Evolutionary conservation across 2,797 vertebrate species (phyloP), one percentile per base, ranked within the genome.

Genomic region (Smutsia temminckii): DNA sequence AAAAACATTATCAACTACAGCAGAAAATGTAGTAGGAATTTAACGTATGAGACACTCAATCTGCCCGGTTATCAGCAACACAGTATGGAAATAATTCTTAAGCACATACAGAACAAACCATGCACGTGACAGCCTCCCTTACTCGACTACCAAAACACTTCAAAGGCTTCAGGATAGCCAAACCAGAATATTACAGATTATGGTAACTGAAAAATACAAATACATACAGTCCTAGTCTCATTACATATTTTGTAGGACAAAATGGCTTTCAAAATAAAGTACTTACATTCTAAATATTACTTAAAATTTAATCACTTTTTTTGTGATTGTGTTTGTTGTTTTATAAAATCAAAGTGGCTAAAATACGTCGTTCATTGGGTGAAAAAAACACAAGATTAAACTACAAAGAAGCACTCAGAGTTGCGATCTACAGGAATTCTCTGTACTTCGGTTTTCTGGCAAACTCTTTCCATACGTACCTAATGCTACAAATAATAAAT

Each of bases 201-300:
- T 7, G 69, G 34, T n/a, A 69, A 75, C 23, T 61, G 34, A 75
- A 90, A 72, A 49, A 81, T 23, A 74, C 18, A 89, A 8, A 63
- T 18, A n/a, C 18, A 25, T 10, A 49, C 27, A 20, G 29, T n/a
- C 57, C 29, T 64, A 79, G 16, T 27, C 32, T 57, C 29, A 55
- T 51, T 27, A 57, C 83, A 20, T 74, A 66, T 49, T 91, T 59
- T 80, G 27, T 17, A 51, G 42, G 20, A 66, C 2, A 75, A 53
- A 64, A 69, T 46, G 59, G 37, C 51, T 95, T 71, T 80, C 57
- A 92, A 87, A 86, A 75, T 55, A 81, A 86, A 83, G 42, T 69
- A 81, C 9, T 75, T 61, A 61, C 59, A 72, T 29, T 89, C 53
- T 8, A 69, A 9, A 49, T 21, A 68, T 18, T 40, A n/a, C 42